phyloP scores from a whole-genome alignment of 2,113 vertebrate species.

The Centropristis striata region DNA sequence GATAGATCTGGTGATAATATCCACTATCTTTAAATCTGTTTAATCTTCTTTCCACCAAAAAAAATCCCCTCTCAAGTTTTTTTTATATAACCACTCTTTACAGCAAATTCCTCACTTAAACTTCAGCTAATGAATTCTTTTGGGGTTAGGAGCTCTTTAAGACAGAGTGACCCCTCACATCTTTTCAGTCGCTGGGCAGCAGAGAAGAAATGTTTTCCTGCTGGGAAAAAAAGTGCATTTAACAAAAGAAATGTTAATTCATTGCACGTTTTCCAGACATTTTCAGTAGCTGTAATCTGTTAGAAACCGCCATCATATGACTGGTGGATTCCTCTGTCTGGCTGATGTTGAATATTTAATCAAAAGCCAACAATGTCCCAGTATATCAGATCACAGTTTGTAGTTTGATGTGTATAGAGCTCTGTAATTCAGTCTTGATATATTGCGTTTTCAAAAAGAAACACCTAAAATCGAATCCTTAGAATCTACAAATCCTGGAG shows the following conservation, averaged over 20 bases:
- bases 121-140: not conserved
- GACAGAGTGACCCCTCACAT: not conserved
- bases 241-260: not conserved
- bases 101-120: not conserved
- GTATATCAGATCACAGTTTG: not conserved
- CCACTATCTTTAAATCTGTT: not conserved
- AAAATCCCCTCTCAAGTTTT: not conserved
- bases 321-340: not conserved
- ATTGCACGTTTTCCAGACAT: not conserved
- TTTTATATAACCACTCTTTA: not conserved
- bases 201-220: not conserved
- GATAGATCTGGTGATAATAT: not conserved
- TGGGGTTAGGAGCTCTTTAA: not conserved
- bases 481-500: not conserved
- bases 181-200: constrained; percentile 15
- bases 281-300: not conserved
- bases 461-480: not conserved
- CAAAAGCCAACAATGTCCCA: not conserved
- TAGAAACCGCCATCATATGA: not conserved
- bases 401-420: not conserved
- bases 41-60: no score
- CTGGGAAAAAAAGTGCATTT: not conserved
- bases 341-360: not conserved
- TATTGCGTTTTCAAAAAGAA: not conserved
- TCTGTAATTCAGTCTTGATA: not conserved